A percentile compares a stretch with the other conserved stretches of the same genome.
phyloP scores from a whole-genome alignment of 1,140 invertebrate genomes.

The Uloborus diversus region DNA sequence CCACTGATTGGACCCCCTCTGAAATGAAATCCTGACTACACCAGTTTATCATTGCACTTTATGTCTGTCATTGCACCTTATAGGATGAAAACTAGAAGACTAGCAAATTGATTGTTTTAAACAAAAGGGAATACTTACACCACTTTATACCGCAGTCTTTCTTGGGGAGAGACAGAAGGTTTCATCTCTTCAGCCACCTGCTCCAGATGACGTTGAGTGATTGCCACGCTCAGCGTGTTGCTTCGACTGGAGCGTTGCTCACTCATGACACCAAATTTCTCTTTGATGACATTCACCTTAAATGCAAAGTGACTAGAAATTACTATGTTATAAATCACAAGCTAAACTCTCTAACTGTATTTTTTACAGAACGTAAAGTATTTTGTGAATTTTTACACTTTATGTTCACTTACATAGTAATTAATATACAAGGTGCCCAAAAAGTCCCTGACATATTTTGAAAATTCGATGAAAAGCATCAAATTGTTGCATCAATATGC shows the following conservation, averaged over 20 bases:
- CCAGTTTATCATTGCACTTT: too few relatives aligned
- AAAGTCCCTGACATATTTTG: background rate
- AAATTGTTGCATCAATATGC: too few relatives aligned
- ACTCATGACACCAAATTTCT: conserved; percentile 24
- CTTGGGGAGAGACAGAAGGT: conserved; percentile 73
- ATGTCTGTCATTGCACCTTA: too few relatives aligned
- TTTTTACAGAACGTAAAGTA: background rate
- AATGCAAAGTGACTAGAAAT: background rate
- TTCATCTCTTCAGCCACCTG: conserved; percentile 72
- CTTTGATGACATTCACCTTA: conserved; percentile 36
- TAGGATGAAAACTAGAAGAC: too few relatives aligned
- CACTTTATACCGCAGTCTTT: conserved; percentile 72
- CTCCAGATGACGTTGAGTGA: conserved; percentile 69
- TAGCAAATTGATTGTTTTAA: background rate
- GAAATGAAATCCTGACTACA: too few relatives aligned
- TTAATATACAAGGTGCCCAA: background rate
- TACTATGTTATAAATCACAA: background rate
- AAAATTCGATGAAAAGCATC: background rate
- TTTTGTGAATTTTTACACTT: background rate
- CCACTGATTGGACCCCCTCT: too few relatives aligned
- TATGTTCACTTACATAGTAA: background rate
- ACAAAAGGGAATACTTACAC: conserved; percentile 63
- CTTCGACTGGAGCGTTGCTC: background rate
- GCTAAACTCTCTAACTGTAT: background rate
- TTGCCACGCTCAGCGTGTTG: conserved; percentile 38